These are phyloP conservation scores for Montipora capitata DNA, from an alignment of 92 coral and sea anemone genomes.

Conservation along the genomic window DNA sequence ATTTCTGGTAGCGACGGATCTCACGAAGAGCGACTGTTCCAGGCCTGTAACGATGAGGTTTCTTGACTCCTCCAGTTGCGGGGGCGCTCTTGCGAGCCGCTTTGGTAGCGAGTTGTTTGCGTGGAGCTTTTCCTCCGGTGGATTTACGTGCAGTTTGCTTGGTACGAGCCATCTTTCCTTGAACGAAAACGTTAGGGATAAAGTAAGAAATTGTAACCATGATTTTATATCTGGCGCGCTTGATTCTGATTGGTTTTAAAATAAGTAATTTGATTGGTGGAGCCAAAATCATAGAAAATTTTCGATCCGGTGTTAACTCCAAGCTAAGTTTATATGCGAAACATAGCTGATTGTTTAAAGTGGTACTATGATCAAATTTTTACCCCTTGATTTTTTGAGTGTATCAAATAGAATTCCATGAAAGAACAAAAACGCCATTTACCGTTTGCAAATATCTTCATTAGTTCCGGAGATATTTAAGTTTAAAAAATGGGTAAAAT, in stretches of 20 bases:
- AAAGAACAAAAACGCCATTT: too few species aligned
- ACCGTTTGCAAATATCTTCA: too few species aligned
- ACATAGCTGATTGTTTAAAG: too few species aligned
- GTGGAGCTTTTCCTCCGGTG: constrained; percentile 99
- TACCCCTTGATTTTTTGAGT: too few species aligned
- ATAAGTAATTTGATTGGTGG: background rate
- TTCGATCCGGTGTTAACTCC: too few species aligned
- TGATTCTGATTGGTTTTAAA: constrained; percentile 12
- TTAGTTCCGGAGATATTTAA: too few species aligned
- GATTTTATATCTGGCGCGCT: constrained; percentile 6
- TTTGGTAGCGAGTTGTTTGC: constrained; percentile 97
- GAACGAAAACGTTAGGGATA: background rate
- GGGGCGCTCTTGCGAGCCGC: constrained; percentile 99
- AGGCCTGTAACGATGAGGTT: constrained; percentile 99
- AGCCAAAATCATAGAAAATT: background rate
- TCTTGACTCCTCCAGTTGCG: constrained; percentile 99
- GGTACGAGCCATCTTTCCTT: constrained; percentile 91
- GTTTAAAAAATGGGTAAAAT: too few species aligned
- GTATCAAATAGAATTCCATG: too few species aligned
- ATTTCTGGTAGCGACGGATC: constrained; percentile 99
- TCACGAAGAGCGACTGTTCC: constrained; percentile 99
- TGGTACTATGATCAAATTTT: too few species aligned
- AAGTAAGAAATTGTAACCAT: background rate
- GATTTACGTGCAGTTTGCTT: constrained; percentile 99
- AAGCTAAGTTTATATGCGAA: too few species aligned